Evolutionary conservation across 2,888 invertebrate species (phyloP).

Genomic region (Criorhina ranunculi): DNA sequence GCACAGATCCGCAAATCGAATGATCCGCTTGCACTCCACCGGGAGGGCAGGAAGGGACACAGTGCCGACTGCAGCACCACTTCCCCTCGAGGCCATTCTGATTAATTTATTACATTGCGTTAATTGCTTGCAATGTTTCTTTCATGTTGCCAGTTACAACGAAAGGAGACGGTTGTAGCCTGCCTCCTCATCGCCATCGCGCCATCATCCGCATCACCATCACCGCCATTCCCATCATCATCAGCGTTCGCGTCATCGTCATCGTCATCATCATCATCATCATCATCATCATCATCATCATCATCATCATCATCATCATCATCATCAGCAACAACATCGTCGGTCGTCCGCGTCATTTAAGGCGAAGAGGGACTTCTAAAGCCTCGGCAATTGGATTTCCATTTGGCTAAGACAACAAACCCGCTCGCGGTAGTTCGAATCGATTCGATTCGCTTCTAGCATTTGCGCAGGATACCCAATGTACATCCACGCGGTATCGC

Average conservation of each 20-base stretch:
- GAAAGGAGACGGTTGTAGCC: constrained; percentile 65
- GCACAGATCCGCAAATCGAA: constrained; percentile 59
- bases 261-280: constrained; percentile 53
- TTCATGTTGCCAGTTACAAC: constrained; percentile 76
- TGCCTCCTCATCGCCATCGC: constrained; percentile 62
- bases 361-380: constrained; percentile 21
- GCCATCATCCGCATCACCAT: constrained; percentile 63
- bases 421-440: constrained; percentile 67
- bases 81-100: constrained; percentile 65
- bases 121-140: constrained; percentile 77
- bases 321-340: constrained; percentile 46
- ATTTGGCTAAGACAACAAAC: constrained; percentile 71
- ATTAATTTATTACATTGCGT: constrained; percentile 77
- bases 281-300: constrained; percentile 64
- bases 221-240: constrained; percentile 47
- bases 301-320: constrained; percentile 46
- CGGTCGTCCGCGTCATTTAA: constrained; percentile 34
- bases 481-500: constrained; percentile 48
- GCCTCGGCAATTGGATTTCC: constrained; percentile 68
- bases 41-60: constrained; percentile 26
- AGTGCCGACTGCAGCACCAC: constrained; percentile 27
- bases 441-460: constrained; percentile 74
- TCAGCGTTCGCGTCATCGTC: constrained; percentile 41
- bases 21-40: constrained; percentile 27
- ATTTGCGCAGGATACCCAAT: constrained; percentile 44